Evolutionary conservation across 2,888 invertebrate genomes (phyloP), one percentile per base, ranked within the genome.

Genomic region (Oscheius sp.): DNA sequence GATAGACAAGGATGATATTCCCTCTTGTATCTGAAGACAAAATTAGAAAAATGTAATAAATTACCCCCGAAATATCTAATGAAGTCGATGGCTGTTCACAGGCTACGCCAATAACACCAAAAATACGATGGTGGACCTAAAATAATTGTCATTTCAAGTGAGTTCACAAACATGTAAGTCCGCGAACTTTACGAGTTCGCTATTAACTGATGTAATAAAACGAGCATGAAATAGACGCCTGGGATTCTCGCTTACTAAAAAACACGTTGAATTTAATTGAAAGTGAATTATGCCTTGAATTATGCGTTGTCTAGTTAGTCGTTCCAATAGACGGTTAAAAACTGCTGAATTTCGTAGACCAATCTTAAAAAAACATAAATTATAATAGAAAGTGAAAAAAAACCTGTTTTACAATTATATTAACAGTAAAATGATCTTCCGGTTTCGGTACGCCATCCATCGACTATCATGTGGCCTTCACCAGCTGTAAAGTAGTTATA

Each of bases 31-130:
- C 50, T 62, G 33, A 44, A 41, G 17, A 41, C 2, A 2, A 2
- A 32, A 17, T 54, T 8, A 6, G 14, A 28, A 28, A 9, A 2
- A 51, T 9, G 2, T 17, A 54, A 8, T 49, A 33, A 4, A n/a
- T 26, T 28, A 44, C 44, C 2, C 24, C 45, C 20, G 44, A 20
- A n/a, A n/a, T n/a, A 61, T 61, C 45, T 14, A 28, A 17, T n/a
- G 68, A 63, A n/a, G 69, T 69, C 4, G 66, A 66, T 22, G 65
- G 59, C 14, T 45, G 45, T 12, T 38, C 70, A 62, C 77, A 80
- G 3, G 76, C 82, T 0, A 84, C 78, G 26, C 81, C 82, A 12
- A 84, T 69, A 17, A 84, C 69, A 0, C 82, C 83, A 54, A 84
- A 82, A 2, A 83, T 69, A 56, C 80, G 75, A 1, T 84, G 80